These are phyloP conservation scores for Nemopilema nomurai DNA, from an alignment of 30 jellyfish, hydroid and myxozoan species.

Conservation along the genomic window DNA sequence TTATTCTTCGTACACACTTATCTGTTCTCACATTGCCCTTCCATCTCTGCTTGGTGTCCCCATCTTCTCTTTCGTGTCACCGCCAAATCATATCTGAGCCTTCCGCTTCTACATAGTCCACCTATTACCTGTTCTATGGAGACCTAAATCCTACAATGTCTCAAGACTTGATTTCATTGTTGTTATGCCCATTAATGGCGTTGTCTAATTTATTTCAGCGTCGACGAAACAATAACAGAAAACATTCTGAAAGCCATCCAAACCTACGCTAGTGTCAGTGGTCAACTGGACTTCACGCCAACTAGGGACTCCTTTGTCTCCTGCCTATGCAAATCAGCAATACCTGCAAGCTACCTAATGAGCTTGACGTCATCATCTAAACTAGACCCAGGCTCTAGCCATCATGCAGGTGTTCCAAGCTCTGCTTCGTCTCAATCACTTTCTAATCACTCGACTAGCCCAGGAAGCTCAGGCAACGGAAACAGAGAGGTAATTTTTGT, in stretches of 20 bases:
- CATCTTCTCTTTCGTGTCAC: too few relatives aligned
- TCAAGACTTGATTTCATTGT: neutral
- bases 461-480: conserved; percentile 35
- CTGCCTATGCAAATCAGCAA: conserved; percentile 78
- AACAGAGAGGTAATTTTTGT: conserved; percentile 26
- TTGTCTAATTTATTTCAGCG: conserved; percentile 48
- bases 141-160: too few relatives aligned
- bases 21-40: too few relatives aligned
- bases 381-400: conserved; percentile 44
- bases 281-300: conserved; percentile 78
- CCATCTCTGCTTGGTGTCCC: too few relatives aligned
- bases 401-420: neutral
- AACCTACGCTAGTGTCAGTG: conserved; percentile 94
- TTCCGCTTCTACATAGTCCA: too few relatives aligned
- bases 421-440: conserved; percentile 41
- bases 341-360: conserved; percentile 66
- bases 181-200: neutral
- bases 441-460: conserved; percentile 28
- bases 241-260: conserved; percentile 84
- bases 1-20: too few relatives aligned
- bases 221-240: conserved; percentile 86
- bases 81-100: too few relatives aligned
- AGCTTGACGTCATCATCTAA: conserved; percentile 10
- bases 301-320: conserved; percentile 85
- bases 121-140: too few relatives aligned